These are phyloP conservation scores for Anser cygnoides DNA, from an alignment of 2,113 vertebrate species.

Conservation along the genomic window DNA sequence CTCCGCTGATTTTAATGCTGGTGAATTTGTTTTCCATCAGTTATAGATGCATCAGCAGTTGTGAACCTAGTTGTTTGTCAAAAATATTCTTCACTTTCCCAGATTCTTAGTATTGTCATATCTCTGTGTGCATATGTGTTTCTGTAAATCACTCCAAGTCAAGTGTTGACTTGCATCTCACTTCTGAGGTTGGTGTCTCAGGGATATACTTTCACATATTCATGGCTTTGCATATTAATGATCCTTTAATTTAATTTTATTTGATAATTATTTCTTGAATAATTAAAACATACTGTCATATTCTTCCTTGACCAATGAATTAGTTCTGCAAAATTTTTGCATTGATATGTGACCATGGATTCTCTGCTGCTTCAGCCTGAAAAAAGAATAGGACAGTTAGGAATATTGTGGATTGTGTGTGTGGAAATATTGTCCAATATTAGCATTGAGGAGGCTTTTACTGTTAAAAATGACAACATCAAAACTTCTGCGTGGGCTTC, in stretches of 20 bases:
- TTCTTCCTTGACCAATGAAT: background rate
- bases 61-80: background rate
- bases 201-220: background rate
- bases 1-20: background rate
- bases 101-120: background rate
- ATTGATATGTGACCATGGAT: background rate
- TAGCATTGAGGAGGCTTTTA: background rate
- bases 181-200: background rate
- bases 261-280: background rate
- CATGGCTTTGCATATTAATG: background rate
- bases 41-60: background rate
- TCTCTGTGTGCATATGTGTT: rapidly evolving
- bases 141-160: background rate
- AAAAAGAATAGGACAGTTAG: background rate
- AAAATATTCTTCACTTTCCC: background rate
- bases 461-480: background rate
- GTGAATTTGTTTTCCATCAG: background rate
- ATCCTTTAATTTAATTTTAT: background rate
- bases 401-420: background rate
- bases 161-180: background rate
- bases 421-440: background rate
- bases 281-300: background rate
- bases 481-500: background rate
- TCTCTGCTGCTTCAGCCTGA: background rate
- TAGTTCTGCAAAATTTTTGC: background rate